A percentile compares a stretch with the other conserved stretches of the same genome.
phyloP scores from a whole-genome alignment of 2,888 invertebrate genomes.

The Folsomia manolachei region DNA sequence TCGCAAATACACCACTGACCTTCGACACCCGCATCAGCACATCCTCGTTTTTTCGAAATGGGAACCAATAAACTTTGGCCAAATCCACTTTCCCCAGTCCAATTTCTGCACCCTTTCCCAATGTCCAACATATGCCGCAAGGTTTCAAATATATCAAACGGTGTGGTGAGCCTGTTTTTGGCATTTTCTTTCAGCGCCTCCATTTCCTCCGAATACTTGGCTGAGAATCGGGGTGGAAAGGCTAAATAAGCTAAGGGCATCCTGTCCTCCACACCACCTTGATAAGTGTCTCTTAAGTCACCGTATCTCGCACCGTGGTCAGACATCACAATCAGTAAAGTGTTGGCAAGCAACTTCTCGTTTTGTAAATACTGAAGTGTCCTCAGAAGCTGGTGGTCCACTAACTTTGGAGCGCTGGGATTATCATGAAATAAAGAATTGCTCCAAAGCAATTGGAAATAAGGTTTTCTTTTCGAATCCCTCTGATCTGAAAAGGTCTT shows the following conservation, averaged over 20 bases:
- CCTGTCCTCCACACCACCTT: constrained; percentile 74
- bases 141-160: constrained; percentile 80
- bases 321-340: constrained; percentile 61
- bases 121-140: constrained; percentile 64
- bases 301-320: constrained; percentile 84
- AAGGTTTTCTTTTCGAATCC: too few relatives aligned
- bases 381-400: constrained; percentile 65
- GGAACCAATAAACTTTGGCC: constrained; percentile 21
- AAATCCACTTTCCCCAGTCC: not conserved
- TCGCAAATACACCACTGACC: constrained; percentile 27
- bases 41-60: constrained; percentile 11
- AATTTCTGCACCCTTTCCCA: not conserved
- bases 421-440: constrained; percentile 80
- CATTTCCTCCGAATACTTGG: constrained; percentile 63
- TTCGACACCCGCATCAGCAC: constrained; percentile 22
- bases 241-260: constrained; percentile 74
- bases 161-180: constrained; percentile 64
- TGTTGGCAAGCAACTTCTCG: constrained; percentile 63
- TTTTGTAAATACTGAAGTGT: constrained; percentile 61
- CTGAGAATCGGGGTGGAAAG: constrained; percentile 69
- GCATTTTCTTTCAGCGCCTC: constrained; percentile 59
- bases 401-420: constrained; percentile 71
- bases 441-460: constrained; percentile 83
- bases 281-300: constrained; percentile 74
- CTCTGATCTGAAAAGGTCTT: constrained; percentile 57